These are phyloP conservation scores for Zygaena filipendulae DNA, from an alignment of 2,888 invertebrate species.

Conservation along the genomic window DNA sequence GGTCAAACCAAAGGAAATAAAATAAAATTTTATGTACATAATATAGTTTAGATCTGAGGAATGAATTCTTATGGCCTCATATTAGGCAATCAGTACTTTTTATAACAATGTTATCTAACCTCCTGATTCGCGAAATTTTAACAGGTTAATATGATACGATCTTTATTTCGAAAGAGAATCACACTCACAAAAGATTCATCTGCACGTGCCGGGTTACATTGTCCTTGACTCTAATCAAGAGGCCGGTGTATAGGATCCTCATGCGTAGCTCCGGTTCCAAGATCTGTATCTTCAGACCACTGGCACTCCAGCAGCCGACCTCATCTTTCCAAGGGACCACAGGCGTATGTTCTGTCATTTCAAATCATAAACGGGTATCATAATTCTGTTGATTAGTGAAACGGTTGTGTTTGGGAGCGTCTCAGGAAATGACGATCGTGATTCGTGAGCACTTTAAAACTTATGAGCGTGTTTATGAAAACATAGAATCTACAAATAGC, in stretches of 20 bases:
- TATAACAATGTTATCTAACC: too few relatives aligned
- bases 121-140: too few relatives aligned
- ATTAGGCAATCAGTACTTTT: too few relatives aligned
- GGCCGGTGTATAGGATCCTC: constrained; percentile 76
- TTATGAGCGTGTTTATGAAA: too few relatives aligned
- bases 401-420: not conserved
- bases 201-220: constrained; percentile 36
- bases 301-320: constrained; percentile 61
- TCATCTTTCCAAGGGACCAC: constrained; percentile 36
- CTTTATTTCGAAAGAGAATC: not conserved
- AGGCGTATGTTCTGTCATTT: constrained; percentile 60
- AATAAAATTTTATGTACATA: too few relatives aligned
- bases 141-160: not conserved
- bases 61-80: too few relatives aligned
- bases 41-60: too few relatives aligned
- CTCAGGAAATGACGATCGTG: not conserved
- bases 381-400: not conserved
- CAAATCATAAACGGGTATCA: too few relatives aligned
- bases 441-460: not conserved
- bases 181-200: constrained; percentile 71
- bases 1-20: too few relatives aligned
- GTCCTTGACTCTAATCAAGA: constrained; percentile 60
- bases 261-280: constrained; percentile 70
- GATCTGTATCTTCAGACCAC: constrained; percentile 70
- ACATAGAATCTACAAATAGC: too few relatives aligned